Evolutionary conservation across 1,140 invertebrate genomes (phyloP).

Genomic region (Drosophila sproati): DNA sequence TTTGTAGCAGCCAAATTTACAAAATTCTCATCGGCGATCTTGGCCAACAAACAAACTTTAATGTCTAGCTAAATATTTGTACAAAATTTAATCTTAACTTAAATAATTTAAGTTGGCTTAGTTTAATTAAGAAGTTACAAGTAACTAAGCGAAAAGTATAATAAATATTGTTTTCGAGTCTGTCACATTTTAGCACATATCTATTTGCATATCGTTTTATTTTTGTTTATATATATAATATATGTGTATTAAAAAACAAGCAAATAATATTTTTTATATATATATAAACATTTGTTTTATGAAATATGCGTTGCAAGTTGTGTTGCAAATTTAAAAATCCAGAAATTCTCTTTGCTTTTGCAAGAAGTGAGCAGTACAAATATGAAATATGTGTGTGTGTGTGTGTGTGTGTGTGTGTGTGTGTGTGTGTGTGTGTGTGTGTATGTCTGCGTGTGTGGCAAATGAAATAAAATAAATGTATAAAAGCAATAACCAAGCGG

Average conservation of each 20-base stretch:
- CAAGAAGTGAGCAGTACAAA: slow-evolving; percentile 26
- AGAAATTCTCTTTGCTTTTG: not conserved
- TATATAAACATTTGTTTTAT: no score
- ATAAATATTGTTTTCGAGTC: no score
- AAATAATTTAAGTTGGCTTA: no score
- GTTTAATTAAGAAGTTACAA: no score
- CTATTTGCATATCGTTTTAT: no score
- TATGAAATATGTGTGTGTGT: slow-evolving; percentile 30
- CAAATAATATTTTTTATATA: no score
- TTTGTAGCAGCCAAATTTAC: not conserved
- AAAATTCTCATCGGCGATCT: not conserved
- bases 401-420: not conserved
- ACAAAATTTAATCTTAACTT: not conserved
- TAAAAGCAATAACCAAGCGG: slow-evolving; percentile 80
- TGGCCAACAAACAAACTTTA: not conserved
- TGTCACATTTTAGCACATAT: no score
- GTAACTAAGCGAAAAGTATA: no score
- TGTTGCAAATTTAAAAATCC: not conserved
- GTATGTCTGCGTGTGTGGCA: slow-evolving; percentile 45
- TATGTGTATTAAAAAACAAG: no score
- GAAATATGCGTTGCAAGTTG: not conserved
- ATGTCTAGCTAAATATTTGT: not conserved
- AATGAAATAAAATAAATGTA: slow-evolving; percentile 83
- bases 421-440: slow-evolving; percentile 7
- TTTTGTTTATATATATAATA: no score